phyloP scores from a whole-genome alignment of 2,888 invertebrate species.

The Drosophila fungiperda region DNA sequence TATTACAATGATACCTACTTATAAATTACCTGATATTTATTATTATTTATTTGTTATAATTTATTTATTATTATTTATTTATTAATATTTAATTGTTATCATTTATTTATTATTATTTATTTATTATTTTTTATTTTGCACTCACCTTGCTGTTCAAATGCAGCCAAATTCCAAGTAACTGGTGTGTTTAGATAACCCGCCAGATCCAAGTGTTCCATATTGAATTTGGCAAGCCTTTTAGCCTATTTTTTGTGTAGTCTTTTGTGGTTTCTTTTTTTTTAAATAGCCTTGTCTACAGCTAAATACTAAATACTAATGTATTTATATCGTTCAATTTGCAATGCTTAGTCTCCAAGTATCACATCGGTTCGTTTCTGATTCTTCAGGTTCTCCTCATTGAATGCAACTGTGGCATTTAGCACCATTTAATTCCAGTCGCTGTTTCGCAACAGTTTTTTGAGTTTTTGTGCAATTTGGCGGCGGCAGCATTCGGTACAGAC shows the following conservation, averaged over 20 bases:
- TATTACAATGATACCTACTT: too few relatives aligned
- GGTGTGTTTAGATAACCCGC: constrained; percentile 80
- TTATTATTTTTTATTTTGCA: constrained; percentile 11
- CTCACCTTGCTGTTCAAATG: constrained; percentile 84
- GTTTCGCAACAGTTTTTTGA: constrained; percentile 50
- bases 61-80: too few relatives aligned
- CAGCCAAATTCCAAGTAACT: constrained; percentile 81
- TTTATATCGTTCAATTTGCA: constrained; percentile 55
- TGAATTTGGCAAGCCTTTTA: constrained; percentile 51
- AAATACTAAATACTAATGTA: constrained; percentile 38
- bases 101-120: too few relatives aligned
- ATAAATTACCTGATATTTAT: neutral
- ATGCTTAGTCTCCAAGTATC: constrained; percentile 67
- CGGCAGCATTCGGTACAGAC: constrained; percentile 69
- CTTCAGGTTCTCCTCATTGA: constrained; percentile 55
- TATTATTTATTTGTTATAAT: too few relatives aligned
- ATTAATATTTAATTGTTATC: too few relatives aligned
- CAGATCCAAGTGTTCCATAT: constrained; percentile 84
- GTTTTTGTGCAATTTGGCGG: constrained; percentile 58
- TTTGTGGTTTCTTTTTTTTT: constrained; percentile 14
- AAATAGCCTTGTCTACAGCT: constrained; percentile 18
- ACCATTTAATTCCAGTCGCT: constrained; percentile 55
- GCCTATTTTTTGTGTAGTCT: constrained; percentile 28
- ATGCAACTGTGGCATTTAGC: constrained; percentile 53
- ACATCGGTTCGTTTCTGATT: constrained; percentile 63